A percentile compares a stretch with the other conserved stretches of the same genome.
phyloP scores from a whole-genome alignment of 2,113 vertebrate genomes.

The Thymallus thymallus region DNA sequence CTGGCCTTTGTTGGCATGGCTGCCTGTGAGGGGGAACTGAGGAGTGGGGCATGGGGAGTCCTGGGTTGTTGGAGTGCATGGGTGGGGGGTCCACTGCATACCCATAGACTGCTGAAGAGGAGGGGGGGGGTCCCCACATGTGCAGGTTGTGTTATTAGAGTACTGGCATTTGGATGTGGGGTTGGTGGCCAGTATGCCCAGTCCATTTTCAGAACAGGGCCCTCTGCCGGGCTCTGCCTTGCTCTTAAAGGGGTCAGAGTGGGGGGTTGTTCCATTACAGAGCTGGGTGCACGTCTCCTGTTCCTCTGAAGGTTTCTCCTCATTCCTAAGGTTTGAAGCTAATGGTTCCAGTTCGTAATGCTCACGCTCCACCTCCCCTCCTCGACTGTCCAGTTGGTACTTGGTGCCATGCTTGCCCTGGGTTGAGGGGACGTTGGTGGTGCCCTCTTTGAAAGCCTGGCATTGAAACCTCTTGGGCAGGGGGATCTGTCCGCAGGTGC shows the following conservation, averaged over 20 bases:
- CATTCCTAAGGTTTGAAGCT: conserved; percentile 66
- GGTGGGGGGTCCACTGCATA: conserved; percentile 50
- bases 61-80: conserved; percentile 50
- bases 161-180: conserved; percentile 63
- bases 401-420: conserved; percentile 75
- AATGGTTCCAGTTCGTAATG: conserved; percentile 89
- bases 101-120: conserved; percentile 56
- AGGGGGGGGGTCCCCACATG: conserved; percentile 66
- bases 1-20: conserved; percentile 39
- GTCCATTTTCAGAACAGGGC: conserved; percentile 44
- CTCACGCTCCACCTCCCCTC: conserved; percentile 76
- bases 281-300: conserved; percentile 68
- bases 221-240: conserved; percentile 50
- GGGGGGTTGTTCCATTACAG: conserved; percentile 64
- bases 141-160: conserved; percentile 70
- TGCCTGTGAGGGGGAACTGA: conserved; percentile 54
- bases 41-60: conserved; percentile 60
- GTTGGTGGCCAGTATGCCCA: conserved; percentile 52
- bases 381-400: conserved; percentile 76
- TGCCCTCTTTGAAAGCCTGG: conserved; percentile 73
- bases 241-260: conserved; percentile 50
- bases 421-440: conserved; percentile 58
- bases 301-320: conserved; percentile 74
- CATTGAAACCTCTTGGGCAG: conserved; percentile 83
- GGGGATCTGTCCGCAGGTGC: conserved; percentile 91